A percentile compares a stretch with the other conserved stretches of the same genome.
phyloP scores from a whole-genome alignment of 2,797 vertebrate species.

The Falco cherrug region DNA sequence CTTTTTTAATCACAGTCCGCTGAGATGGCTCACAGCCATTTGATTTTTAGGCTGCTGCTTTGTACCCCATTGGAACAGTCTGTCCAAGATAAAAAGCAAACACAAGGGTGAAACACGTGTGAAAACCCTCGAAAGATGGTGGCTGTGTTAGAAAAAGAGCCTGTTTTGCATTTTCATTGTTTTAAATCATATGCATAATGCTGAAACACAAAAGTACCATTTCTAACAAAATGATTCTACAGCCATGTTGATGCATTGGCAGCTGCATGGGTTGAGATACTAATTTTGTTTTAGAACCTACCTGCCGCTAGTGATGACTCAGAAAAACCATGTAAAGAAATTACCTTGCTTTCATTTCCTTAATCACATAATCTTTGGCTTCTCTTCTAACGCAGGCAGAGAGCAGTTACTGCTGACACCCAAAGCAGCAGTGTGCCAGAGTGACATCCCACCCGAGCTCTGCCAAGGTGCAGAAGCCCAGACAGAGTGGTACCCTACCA shows the following conservation, averaged over 20 bases:
- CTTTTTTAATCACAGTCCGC: background rate
- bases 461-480: background rate
- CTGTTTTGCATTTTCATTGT: background rate
- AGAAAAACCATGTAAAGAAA: background rate
- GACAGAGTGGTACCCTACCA: background rate
- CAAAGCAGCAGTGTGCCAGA: background rate
- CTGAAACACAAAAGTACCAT: background rate
- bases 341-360: background rate
- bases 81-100: background rate
- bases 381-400: background rate
- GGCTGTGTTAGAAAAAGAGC: background rate
- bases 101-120: background rate
- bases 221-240: background rate
- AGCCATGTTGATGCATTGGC: background rate
- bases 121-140: background rate
- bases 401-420: no score
- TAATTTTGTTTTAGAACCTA: background rate
- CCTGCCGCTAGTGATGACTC: background rate
- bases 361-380: background rate
- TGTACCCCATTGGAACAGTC: background rate
- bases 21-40: background rate
- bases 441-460: background rate
- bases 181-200: background rate
- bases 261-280: background rate
- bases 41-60: background rate